Percentiles rank a stretch among this genome's conserved stretches.
Conservation (phyloP, 2,797 vertebrate genomes). For the Chelon auratus region DNA sequence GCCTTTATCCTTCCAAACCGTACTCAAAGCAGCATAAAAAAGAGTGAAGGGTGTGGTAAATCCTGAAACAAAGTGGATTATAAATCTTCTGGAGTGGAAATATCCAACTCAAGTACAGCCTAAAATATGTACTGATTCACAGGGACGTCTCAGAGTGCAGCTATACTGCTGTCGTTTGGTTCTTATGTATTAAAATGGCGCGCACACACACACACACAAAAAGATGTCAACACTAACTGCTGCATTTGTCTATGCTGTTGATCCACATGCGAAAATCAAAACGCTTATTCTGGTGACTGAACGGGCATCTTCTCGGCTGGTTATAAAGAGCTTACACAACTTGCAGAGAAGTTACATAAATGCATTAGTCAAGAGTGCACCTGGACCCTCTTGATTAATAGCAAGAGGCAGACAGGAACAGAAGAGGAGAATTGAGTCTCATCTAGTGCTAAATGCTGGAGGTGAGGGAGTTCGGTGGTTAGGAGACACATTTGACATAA, state of each 20-base stretch:
- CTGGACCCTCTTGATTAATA: neutral
- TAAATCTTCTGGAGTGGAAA: slow-evolving; percentile 16
- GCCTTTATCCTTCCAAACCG: neutral
- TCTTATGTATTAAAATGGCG: neutral
- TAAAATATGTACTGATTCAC: slow-evolving; percentile 3
- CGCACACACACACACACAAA: neutral
- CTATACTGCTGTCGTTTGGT: neutral
- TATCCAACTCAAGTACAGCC: slow-evolving; percentile 2
- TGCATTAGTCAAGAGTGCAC: neutral
- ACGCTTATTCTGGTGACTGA: slow-evolving; percentile 8
- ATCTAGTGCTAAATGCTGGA: neutral
- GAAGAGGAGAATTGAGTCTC: neutral
- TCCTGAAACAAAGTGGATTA: slow-evolving; percentile 18
- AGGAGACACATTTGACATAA: neutral
- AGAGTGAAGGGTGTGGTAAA: slow-evolving; percentile 7
- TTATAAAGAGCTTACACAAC: neutral
- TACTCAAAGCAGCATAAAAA: slow-evolving; percentile 15
- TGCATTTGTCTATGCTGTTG: neutral
- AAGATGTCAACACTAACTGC: neutral
- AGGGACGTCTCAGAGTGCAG: neutral
- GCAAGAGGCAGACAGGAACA: neutral
- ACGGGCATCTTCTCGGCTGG: neutral
- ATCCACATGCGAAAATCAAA: slow-evolving; percentile 1
- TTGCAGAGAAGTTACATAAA: neutral
- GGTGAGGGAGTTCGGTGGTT: neutral